Base-by-base conservation (phyloP, 2,113 vertebrate genomes). In the Sinocyclocheilus anshuiensis region DNA sequence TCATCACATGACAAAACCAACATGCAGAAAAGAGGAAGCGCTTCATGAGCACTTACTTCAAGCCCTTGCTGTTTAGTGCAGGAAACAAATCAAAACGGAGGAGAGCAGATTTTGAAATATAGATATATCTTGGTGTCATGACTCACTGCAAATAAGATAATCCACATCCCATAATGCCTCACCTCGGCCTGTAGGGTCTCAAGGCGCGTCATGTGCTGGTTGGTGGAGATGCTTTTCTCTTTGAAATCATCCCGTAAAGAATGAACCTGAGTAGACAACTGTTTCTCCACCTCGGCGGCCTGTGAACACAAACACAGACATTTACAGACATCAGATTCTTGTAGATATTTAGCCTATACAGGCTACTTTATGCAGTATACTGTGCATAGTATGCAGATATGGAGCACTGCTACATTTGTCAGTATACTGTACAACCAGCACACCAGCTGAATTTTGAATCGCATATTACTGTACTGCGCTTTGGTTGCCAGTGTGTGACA, bases 181-280 rank as follows among this genome's bases (percentile, higher is more conserved):
- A 99, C 98, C 97, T 99, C 97, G 0, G 96, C 96, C 91, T 98
- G 97, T 72, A 99, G 96, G 88, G 94, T 97, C 92, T 99, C 98
- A 0, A 99, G 94, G n/a, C 96, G 94, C 69, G 97, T 95, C 91
- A 98, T 97, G 90, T 99, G 98, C 91, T 98, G 97, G 91, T 93
- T 98, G 90, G 96, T 97, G 67, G 97, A 99, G 4, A 96, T 92
- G 78, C 95, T 97, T 92, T 98, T 99, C 94, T 98, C 97, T 90
- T 97, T 95, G 84, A 99, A 99, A 91, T 99, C 97, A 85, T 98
- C 97, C 91, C 95, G 95, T 91, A 99, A 96, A 15, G 95, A 96
- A 82, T 97, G 96, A 88, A 99, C 97, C 95, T 99, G 97, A 95
- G 97, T 94, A 90, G 97, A 99, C 92, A 99, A 96, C 91, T 97